Evolutionary conservation across 1,140 invertebrate genomes (phyloP), one percentile per base, ranked within the genome.

Genomic region (Drosophila leontia): DNA sequence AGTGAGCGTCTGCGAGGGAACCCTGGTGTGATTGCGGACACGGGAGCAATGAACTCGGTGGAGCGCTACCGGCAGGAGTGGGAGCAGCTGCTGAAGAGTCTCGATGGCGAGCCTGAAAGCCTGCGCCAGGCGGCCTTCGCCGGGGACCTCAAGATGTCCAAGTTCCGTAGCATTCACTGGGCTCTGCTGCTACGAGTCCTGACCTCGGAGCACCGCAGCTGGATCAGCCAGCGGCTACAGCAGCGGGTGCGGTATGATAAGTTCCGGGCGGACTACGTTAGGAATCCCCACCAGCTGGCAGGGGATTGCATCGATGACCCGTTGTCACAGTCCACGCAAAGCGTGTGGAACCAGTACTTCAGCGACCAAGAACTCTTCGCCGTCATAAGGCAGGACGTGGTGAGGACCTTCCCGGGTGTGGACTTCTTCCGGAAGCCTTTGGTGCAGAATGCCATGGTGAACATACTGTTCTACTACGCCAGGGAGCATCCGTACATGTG

Each of bases 321-420:
- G 17, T 39, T 92, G 57, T 91, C 91, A 7, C 88, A 87, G 68
- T 87, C 85, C 0, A 78, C 92, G 34, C 47, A 97, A 94, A 97
- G 96, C 91, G 94, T 95, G 0, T 97, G 96, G 97, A 96, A 97
- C 88, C 95, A 96, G 81, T 96, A 96, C 92, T 97, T 97, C 92
- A 95, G 95, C 91, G 96, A 97, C 92, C 95, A 95, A 81, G 96
- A 97, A 78, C 92, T 97, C 9, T 94, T 95, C 79, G 93, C 95
- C 11, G 94, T 96, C 3, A 97, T 97, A 45, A 93, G 95, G 37
- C 96, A 97, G 92, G 97, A 97, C 94, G 96, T 97, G 4, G 94
- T 96, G 8, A 93, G 97, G 81, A 97, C 96, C 26, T 97, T 96
- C 91, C 96, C 96, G 1, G 96, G 96, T 70, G 95, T 97, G 32